These are phyloP conservation scores for Hanleya hanleyi DNA, from an alignment of 2,888 invertebrate species.

Conservation along the genomic window DNA sequence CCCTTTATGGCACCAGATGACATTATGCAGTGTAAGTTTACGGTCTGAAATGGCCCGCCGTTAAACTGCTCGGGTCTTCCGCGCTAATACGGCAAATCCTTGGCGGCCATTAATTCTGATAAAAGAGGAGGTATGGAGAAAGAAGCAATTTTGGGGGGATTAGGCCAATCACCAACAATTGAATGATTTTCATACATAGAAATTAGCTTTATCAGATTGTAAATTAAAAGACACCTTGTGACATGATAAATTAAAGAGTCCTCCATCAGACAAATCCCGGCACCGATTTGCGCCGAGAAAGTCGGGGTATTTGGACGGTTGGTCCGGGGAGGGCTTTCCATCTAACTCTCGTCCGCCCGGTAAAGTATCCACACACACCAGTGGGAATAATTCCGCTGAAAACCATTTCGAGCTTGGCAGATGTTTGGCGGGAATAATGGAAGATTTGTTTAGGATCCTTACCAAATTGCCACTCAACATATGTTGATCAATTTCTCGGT, in stretches of 20 bases:
- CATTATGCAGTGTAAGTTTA: no score
- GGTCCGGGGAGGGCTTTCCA: background rate
- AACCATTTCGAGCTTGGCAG: no score
- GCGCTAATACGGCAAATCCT: background rate
- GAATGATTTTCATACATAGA: conserved; percentile 7
- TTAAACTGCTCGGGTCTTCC: no score
- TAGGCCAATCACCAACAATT: background rate
- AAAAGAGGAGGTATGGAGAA: background rate
- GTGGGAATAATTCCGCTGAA: no score
- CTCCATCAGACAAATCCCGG: background rate
- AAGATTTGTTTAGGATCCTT: no score
- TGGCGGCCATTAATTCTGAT: background rate
- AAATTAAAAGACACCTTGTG: conserved; percentile 4
- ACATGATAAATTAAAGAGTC: background rate
- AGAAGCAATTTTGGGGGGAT: conserved; percentile 1
- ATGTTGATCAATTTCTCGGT: no score
- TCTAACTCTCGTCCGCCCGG: background rate
- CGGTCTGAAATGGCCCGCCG: no score
- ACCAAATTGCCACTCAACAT: no score
- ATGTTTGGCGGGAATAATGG: no score
- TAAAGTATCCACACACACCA: no score
- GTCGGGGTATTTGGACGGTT: background rate
- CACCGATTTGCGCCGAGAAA: background rate
- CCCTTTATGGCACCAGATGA: background rate
- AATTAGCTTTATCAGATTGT: conserved; percentile 4